Evolutionary conservation across 2,888 invertebrate genomes (phyloP).

Genomic region (Argyra leucocephala): DNA sequence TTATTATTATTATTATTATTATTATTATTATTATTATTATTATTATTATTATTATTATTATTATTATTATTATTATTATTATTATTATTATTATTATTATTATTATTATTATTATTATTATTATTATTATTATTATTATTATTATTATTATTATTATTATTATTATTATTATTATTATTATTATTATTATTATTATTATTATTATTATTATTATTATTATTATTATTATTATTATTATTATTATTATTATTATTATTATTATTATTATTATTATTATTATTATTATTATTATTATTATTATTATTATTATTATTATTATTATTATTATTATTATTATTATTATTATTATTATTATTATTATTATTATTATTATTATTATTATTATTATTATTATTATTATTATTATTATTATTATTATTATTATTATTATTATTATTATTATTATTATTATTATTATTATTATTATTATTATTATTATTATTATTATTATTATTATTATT

Average conservation of each 20-base stretch:
- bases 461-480: conserved; percentile 32
- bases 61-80: too few species aligned
- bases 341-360: conserved; percentile 19
- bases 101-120: too few species aligned
- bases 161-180: conserved; percentile 31
- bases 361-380: conserved; percentile 14
- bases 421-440: conserved; percentile 12
- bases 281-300: conserved; percentile 25
- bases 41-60: too few species aligned
- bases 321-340: conserved; percentile 30
- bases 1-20: conserved; percentile 10
- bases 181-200: conserved; percentile 19
- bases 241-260: conserved; percentile 13
- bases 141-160: conserved; percentile 31
- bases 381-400: neutral
- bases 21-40: conserved; percentile 28
- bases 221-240: neutral
- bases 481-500: conserved; percentile 30
- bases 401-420: conserved; percentile 12
- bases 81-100: too few species aligned
- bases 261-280: conserved; percentile 12
- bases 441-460: conserved; percentile 25
- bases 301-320: conserved; percentile 32
- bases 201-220: conserved; percentile 14
- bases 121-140: conserved; percentile 25